Evolutionary conservation across 1,140 invertebrate species (phyloP), one percentile per base, ranked within the genome.

Genomic region (Trichonephila clavata): DNA sequence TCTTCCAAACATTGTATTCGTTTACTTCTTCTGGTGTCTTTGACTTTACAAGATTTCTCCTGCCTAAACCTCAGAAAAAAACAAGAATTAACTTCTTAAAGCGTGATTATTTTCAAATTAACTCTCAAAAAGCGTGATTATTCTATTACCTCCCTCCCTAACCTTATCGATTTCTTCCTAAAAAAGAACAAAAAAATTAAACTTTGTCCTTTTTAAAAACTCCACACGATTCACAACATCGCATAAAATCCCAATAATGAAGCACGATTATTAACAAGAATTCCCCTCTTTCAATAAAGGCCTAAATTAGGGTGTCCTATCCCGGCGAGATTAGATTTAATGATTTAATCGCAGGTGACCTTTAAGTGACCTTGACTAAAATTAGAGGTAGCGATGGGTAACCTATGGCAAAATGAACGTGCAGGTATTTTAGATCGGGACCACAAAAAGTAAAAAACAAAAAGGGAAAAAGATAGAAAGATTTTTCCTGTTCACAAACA

Each of bases 391-490:
- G 63, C 84, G 84, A 86, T 27, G 61, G 84, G 87, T 89, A 89
- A 89, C 87, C 87, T 89, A 89, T 89, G 87, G 87, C 87, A 57
- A 71, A 50, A 57, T 71, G 61, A 43, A 71, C 87, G 87, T 89
- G 87, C 77, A 21, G 87, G 87, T 13, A 89, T 89, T 77, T 43
- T 13, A 63, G 59, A 61, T 61, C 50, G 18, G 39, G 27, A 77
- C 32, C 71, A 77, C 14, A 60, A 32, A 63, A 86, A 65, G 18
- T 57, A 24, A 86, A 86, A 84, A 18, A 13, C 6, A 77, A 77
- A 81, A 39, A 81, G 32, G 24, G 20, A 16, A 81, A 57, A 5
- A 63, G 16, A 39, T 65, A 60, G 61, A 20, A 32, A 21, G 27
- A 61, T 43, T 63, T 86, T 63, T 60, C 59, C 27, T 86, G 59